Conservation (phyloP, 2,797 vertebrate species). For the Urocyon cinereoargenteus region DNA sequence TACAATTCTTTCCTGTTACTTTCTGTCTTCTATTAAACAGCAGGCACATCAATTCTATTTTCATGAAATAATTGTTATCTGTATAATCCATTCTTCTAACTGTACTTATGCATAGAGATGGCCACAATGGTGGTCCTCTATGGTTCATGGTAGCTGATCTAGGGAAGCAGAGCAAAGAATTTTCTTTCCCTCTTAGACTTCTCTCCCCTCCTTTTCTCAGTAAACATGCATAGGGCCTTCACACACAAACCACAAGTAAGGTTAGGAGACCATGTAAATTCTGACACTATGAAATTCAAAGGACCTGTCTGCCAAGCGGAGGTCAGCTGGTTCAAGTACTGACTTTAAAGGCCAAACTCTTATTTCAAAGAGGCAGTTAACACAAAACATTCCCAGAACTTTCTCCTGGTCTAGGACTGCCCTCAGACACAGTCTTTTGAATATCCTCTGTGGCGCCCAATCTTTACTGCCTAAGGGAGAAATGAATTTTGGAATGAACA, state of each 20-base stretch:
- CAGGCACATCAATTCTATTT: background rate
- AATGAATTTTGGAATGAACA: background rate
- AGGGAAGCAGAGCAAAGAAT: background rate
- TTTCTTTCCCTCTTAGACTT: background rate
- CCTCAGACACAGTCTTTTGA: background rate
- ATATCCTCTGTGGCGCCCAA: background rate
- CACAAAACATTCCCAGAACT: background rate
- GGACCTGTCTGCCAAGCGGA: background rate
- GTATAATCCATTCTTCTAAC: background rate
- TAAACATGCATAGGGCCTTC: background rate
- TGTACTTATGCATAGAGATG: background rate
- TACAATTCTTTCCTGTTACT: background rate
- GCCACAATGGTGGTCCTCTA: background rate
- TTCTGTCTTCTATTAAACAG: background rate
- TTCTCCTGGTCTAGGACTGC: background rate
- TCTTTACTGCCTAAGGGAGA: background rate
- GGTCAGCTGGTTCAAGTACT: background rate
- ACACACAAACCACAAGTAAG: background rate
- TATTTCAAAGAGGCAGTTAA: slow-evolving; percentile 10
- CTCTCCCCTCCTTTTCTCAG: background rate
- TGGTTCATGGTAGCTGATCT: background rate
- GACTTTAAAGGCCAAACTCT: background rate
- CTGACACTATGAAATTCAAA: background rate
- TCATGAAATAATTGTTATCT: background rate
- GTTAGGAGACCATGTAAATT: background rate